Base-by-base conservation (phyloP, 2,113 vertebrate species). In the Cebus imitator region DNA sequence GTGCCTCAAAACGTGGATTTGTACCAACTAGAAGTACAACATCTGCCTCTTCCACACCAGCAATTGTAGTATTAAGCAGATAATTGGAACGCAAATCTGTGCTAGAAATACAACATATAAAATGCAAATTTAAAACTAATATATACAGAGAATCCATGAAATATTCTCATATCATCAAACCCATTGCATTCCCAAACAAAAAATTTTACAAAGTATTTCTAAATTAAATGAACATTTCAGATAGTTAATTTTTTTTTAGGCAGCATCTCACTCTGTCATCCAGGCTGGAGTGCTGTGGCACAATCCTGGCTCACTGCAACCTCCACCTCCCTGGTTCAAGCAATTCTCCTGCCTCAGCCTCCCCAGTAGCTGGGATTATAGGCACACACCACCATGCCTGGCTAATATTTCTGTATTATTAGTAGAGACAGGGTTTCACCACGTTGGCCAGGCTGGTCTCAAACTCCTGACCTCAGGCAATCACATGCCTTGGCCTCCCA, bases 31-130 rank as follows among this genome's bases (percentile, higher is more conserved):
- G 98, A 94, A 99, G 99, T 96, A 99, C 97, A 84, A 99, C 94
- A 98, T 99, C 99, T 91, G 99, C 99, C 70, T 99, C 99, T 98
- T 99, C 99, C 72, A 99, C 99, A 95, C 99, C 99, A 3, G 99
- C 97, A 92, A 99, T 99, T 97, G 99, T 99, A 55, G 99, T 98
- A 98, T 99, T 99, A 97, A 99, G 98, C 96, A 99, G 99, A 98
- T 99, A 99, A 98, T 99, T 99, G 50, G 99, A 99, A 91, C 99
- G 99, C 79, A 99, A 98, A 98, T 99, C 99, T 92, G 99, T 99
- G 93, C 99, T 99, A 0, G 85, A 98, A 97, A 89, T 48, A 86
- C 30, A 94, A 94, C 73, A 95, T 20, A 95, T 2, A 89, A 94
- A 93, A 70, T 43, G 1, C 17, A 80, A 55, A 27, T 92, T 97